Evolutionary conservation across 1,140 invertebrate genomes (phyloP), one percentile per base, ranked within the genome.

Genomic region (Cydia amplana): DNA sequence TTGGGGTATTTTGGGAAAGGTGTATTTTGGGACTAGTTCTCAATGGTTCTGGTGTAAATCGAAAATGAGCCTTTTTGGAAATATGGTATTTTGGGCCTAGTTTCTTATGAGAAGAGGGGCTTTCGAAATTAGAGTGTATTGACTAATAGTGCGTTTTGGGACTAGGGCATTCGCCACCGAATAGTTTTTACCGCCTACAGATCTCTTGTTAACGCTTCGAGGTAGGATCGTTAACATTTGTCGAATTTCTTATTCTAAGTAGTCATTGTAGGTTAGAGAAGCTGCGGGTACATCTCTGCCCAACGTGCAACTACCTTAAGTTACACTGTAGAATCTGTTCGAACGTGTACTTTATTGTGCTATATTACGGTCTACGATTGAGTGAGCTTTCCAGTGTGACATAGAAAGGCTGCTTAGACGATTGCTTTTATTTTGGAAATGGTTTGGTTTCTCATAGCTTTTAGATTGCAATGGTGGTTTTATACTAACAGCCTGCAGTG

Each of bases 201-300:
- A n/a, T 70, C 16, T 70, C 43, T 70, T 70, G 36, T 70, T 36
- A 70, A 43, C 65, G 28, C 3, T 70, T 18, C 18, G 32, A 40
- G 32, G 65, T 36, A 28, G 36, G 32, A 36, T 70, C 65, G 65
- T 70, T 70, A 70, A 70, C 65, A 32, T 70, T 67, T 7, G 65
- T 20, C 28, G 65, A 70, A 70, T 70, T 70, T 70, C n/a, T 70
- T 70, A 36, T 70, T 36, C 65, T 36, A 70, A 43, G 65, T 70
- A 36, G n/a, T 43, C 64, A n/a, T 43, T 36, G 36, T 70, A 70
- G 65, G 65, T 70, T 70, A 70, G 32, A 70, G 65, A 70, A 12
- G 65, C 65, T 43, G 36, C n/a, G 2, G 64, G 25, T 65, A 32
- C 25, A 32, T n/a, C 16, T 40, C 20, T 23, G 32, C n/a, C 2